A percentile compares a stretch with the other conserved stretches of the same genome.
Evolutionary conservation across 2,797 vertebrate genomes (phyloP).

Genomic region (Psittacula derbiana): DNA sequence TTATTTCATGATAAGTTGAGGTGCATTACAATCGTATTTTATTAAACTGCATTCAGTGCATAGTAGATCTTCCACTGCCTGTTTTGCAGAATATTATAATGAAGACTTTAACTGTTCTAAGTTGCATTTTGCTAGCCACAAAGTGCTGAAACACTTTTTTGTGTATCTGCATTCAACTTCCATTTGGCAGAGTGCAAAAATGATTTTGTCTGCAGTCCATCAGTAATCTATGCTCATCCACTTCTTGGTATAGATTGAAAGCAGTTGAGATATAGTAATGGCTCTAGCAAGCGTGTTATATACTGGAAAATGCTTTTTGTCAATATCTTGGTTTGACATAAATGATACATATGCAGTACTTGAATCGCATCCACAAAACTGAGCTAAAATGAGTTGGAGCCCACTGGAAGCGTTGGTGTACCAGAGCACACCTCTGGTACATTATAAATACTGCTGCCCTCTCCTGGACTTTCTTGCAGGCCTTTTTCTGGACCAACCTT

Average conservation of each 20-base stretch:
- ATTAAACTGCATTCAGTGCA: background rate
- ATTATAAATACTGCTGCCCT: background rate
- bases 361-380: background rate
- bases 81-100: background rate
- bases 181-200: background rate
- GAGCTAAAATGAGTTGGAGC: background rate
- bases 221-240: background rate
- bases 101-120: background rate
- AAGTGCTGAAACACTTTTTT: background rate
- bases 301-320: background rate
- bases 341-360: background rate
- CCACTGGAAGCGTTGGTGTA: background rate
- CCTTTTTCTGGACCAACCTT: background rate
- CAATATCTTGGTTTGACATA: background rate
- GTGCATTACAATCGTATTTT: background rate
- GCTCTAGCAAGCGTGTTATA: background rate
- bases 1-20: background rate
- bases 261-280: background rate
- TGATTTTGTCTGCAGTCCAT: background rate
- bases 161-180: background rate
- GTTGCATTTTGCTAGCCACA: background rate
- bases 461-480: background rate
- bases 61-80: background rate
- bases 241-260: background rate
- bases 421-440: background rate